phyloP scores from a whole-genome alignment of 2,797 vertebrate species.

The Dallia pectoralis region DNA sequence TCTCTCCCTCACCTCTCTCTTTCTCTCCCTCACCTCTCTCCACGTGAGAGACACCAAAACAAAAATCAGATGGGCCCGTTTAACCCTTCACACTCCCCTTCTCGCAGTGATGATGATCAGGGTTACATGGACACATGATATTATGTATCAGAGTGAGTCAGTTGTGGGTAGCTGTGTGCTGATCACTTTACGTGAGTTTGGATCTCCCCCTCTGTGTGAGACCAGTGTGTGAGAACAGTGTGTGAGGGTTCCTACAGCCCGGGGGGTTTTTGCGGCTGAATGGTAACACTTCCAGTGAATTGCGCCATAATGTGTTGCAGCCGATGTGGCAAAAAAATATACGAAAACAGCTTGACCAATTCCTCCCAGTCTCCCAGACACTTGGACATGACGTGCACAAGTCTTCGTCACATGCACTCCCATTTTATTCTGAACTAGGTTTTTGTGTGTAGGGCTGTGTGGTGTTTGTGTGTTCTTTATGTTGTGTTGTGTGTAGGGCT shows the following conservation, averaged over 20 bases:
- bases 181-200: slow-evolving; percentile 17
- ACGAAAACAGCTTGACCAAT: slow-evolving; percentile 45
- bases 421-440: not conserved
- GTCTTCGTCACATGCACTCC: too few species aligned
- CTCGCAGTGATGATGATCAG: not conserved
- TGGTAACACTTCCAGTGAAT: slow-evolving; percentile 60
- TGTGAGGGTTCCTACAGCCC: slow-evolving; percentile 52
- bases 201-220: slow-evolving; percentile 42
- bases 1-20: slow-evolving; percentile 1
- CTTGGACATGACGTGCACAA: not conserved
- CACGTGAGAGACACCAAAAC: slow-evolving; percentile 54
- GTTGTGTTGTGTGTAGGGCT: too few species aligned
- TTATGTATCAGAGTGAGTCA: not conserved
- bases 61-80: slow-evolving; percentile 55
- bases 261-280: slow-evolving; percentile 57
- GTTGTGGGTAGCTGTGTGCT: not conserved
- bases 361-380: slow-evolving; percentile 42
- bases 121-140: not conserved
- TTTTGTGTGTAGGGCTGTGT: too few species aligned
- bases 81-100: slow-evolving; percentile 33
- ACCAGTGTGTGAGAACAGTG: slow-evolving; percentile 55
- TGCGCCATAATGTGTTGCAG: slow-evolving; percentile 61
- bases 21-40: too few species aligned
- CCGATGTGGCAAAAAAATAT: slow-evolving; percentile 41
- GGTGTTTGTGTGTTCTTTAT: too few species aligned